Percentiles rank a stretch among this genome's conserved stretches.
Evolutionary conservation across 2,797 vertebrate genomes (phyloP).

Genomic region (Crenuchus spilurus): DNA sequence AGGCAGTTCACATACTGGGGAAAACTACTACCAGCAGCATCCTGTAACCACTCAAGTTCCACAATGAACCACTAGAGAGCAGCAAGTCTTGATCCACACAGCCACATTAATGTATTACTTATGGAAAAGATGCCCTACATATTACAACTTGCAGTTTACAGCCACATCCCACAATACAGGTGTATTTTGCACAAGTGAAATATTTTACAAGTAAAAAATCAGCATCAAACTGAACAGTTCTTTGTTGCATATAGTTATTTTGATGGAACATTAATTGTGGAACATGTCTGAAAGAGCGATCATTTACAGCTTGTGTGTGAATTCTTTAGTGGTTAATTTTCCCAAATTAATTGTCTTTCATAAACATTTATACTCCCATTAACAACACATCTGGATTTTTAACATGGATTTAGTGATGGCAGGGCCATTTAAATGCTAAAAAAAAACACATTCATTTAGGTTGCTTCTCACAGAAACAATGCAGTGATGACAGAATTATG

Average conservation of each 20-base stretch:
- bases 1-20: no score
- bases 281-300: neutral
- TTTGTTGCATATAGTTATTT: no score
- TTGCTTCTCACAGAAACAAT: conserved; percentile 35
- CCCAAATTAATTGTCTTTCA: conserved; percentile 48
- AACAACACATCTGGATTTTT: conserved; percentile 56
- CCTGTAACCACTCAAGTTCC: neutral
- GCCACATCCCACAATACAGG: no score
- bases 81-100: conserved; percentile 66
- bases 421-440: conserved; percentile 38
- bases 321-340: conserved; percentile 42
- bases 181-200: conserved; percentile 20
- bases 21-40: neutral
- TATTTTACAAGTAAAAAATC: no score
- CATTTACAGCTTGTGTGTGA: conserved; percentile 3
- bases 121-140: no score
- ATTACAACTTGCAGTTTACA: no score
- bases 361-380: conserved; percentile 56
- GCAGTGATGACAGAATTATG: conserved; percentile 48
- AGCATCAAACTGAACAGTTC: no score
- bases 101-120: conserved; percentile 18
- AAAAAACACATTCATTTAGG: conserved; percentile 29
- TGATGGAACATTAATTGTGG: neutral
- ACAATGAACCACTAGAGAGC: conserved; percentile 72
- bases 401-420: conserved; percentile 50